Conservation (phyloP, 1,140 invertebrate genomes). For the Oedothorax gibbosus region DNA sequence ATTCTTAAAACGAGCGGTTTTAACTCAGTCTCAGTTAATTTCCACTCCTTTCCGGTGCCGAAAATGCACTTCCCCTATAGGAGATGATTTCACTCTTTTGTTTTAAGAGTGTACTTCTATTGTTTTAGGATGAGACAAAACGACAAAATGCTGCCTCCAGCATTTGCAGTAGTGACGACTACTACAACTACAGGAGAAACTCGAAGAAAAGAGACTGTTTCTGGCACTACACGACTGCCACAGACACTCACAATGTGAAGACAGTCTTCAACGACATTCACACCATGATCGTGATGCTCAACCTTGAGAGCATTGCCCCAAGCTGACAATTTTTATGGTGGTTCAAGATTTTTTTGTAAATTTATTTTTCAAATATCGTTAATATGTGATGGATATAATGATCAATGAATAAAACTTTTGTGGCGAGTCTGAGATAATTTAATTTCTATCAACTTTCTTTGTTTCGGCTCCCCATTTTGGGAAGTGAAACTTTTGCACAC, state of each 20-base stretch:
- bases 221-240: constrained; percentile 80
- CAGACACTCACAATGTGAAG: constrained; percentile 79
- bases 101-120: too few species aligned
- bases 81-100: too few species aligned
- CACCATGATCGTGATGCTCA: constrained; percentile 77
- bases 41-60: too few species aligned
- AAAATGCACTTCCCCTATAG: too few species aligned
- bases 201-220: constrained; percentile 67
- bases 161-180: constrained; percentile 9
- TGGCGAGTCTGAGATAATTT: too few species aligned
- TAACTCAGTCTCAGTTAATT: too few species aligned
- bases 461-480: too few species aligned
- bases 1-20: too few species aligned
- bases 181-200: constrained; percentile 23
- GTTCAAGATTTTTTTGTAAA: neutral
- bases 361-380: neutral
- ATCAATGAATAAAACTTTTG: too few species aligned
- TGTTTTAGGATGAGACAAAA: constrained; percentile 59
- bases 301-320: constrained; percentile 67
- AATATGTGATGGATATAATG: too few species aligned
- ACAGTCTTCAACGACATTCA: constrained; percentile 80
- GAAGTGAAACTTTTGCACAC: too few species aligned
- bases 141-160: constrained; percentile 13
- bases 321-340: constrained; percentile 8
- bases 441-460: too few species aligned